Base-by-base conservation (phyloP, 2,888 invertebrate species). In the Prenolepis imparis region DNA sequence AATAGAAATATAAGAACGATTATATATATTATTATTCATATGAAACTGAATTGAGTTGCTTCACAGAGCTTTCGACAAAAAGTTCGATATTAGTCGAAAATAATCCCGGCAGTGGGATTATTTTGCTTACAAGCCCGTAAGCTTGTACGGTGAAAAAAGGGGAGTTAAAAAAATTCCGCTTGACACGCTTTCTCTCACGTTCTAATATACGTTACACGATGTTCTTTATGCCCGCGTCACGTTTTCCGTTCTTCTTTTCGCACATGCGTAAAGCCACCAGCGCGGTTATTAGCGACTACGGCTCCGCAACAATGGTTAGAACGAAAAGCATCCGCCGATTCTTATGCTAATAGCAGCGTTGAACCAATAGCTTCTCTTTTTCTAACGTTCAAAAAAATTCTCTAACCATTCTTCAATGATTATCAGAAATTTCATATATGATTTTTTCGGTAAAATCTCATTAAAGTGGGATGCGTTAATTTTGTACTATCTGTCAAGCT, bases 231-330 rank as follows among this genome's bases (percentile, higher is more conserved):
- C n/a, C 21, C 32, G 21, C n/a, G 21, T 63, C 41, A 73, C 15
- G n/a, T 68, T 52, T 68, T 52, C 12, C 32, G 21, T 6, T 44
- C 21, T 48, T 74, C 32, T 52, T 52, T 48, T 48, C 36, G 11
- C 18, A 44, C n/a, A 39, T 28, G n/a, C 18, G 28, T 73, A 59
- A 73, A 67, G 28, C 32, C 28, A 67, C 48, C 24, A 41, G 59
- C 32, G 44, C 9, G 32, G 12, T 74, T 74, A 74, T 74, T 48
- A 74, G 44, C 44, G n/a, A 59, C 44, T 59, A 59, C 12, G 61
- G 44, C n/a, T 61, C 44, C 24, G 21, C 39, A 32, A 36, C 39
- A 28, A 70, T 36, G 12, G 44, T 41, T n/a, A 15, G 28, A 21
- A 55, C 52, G 28, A 6, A 15, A 6, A n/a, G 28, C 48, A 18